A percentile compares a stretch with the other conserved stretches of the same genome.
Evolutionary conservation across 2,888 invertebrate genomes (phyloP).

Genomic region (Nomada ferruginata): DNA sequence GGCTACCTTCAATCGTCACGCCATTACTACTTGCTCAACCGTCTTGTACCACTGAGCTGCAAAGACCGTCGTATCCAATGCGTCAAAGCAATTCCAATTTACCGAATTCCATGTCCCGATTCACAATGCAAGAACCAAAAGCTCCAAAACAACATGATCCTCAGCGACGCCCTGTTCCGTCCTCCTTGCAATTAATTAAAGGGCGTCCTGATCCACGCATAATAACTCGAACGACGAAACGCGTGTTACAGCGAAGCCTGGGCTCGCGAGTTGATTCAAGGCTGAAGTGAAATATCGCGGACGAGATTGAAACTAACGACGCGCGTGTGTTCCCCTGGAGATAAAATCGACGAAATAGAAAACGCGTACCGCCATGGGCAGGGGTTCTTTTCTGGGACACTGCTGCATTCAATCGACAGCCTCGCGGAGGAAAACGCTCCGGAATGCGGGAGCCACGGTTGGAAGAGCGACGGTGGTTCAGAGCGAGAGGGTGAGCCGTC

Average conservation of each 20-base stretch:
- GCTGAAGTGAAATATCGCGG: slow-evolving; percentile 36
- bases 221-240: not conserved
- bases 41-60: too few species aligned
- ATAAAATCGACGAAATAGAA: slow-evolving; percentile 39
- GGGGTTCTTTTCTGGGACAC: slow-evolving; percentile 22
- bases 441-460: slow-evolving; percentile 53
- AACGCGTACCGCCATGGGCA: slow-evolving; percentile 14
- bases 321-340: slow-evolving; percentile 18
- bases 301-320: slow-evolving; percentile 40
- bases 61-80: too few species aligned
- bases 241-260: not conserved
- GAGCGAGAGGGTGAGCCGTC: slow-evolving; percentile 57
- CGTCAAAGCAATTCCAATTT: too few species aligned
- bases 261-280: slow-evolving; percentile 23
- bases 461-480: slow-evolving; percentile 7
- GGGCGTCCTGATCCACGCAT: not conserved
- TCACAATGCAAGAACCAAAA: too few species aligned
- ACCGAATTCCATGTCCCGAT: too few species aligned
- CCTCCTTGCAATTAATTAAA: not conserved
- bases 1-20: too few species aligned
- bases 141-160: too few species aligned
- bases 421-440: slow-evolving; percentile 31
- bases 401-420: slow-evolving; percentile 31
- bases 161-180: too few species aligned
- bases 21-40: too few species aligned